Evolutionary conservation across 2,888 invertebrate genomes (phyloP).

Genomic region (Bellardia bayeri): DNA sequence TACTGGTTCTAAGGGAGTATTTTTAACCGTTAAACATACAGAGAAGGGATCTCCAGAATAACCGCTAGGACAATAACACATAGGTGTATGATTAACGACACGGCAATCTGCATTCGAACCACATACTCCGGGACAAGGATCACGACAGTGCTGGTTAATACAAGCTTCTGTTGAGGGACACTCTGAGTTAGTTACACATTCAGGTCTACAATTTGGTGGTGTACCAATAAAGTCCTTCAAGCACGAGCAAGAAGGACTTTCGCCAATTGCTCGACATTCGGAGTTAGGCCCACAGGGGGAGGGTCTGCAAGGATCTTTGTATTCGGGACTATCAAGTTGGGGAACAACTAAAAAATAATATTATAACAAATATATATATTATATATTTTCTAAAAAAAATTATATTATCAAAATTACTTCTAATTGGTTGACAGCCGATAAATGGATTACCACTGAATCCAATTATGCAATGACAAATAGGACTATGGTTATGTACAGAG

Average conservation of each 20-base stretch:
- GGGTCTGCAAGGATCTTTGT: conserved; percentile 87
- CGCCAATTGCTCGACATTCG: conserved; percentile 87
- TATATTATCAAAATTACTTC: conserved; percentile 73
- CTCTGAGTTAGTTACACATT: conserved; percentile 91
- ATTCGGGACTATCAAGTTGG: conserved; percentile 79
- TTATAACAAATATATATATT: no score
- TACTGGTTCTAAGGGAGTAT: conserved; percentile 80
- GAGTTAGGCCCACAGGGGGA: conserved; percentile 93
- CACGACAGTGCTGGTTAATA: conserved; percentile 89
- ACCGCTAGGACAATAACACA: conserved; percentile 86
- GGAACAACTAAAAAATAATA: conserved; percentile 74
- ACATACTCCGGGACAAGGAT: conserved; percentile 90
- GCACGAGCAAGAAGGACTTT: conserved; percentile 89
- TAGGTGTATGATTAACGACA: conserved; percentile 87
- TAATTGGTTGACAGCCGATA: conserved; percentile 85
- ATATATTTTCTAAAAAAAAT: background rate
- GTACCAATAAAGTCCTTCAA: conserved; percentile 89
- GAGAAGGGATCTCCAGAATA: conserved; percentile 87
- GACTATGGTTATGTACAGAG: conserved; percentile 90
- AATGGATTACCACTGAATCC: conserved; percentile 84
- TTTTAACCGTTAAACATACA: conserved; percentile 76
- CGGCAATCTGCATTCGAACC: conserved; percentile 86
- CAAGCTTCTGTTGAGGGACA: conserved; percentile 91
- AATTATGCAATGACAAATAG: conserved; percentile 89
- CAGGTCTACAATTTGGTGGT: conserved; percentile 91